phyloP scores from a whole-genome alignment of 2,797 vertebrate species.

The Chelonia mydas region DNA sequence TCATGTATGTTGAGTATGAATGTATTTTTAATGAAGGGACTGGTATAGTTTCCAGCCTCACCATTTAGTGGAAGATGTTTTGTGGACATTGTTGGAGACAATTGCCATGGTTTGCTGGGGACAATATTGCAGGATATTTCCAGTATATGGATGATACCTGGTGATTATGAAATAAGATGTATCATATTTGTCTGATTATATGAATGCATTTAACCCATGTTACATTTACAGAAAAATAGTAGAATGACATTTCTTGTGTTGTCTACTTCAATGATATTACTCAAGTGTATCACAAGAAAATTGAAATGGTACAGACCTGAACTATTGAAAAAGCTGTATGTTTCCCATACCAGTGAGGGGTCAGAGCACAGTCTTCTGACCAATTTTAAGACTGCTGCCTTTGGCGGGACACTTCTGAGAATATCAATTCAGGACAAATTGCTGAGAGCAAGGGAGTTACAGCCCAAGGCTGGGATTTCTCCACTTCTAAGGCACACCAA shows the following conservation, averaged over 20 bases:
- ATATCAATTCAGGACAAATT: no score
- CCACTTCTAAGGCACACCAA: no score
- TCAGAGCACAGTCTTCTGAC: background rate
- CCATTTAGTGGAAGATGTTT: background rate
- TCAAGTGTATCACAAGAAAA: background rate
- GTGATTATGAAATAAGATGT: background rate
- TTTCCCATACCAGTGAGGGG: background rate
- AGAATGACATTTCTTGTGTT: constrained; percentile 7
- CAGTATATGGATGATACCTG: background rate
- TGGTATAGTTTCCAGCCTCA: background rate
- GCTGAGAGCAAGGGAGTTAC: no score
- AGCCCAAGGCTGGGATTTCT: no score
- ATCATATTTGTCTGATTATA: background rate
- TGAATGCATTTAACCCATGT: background rate
- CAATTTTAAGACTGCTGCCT: no score
- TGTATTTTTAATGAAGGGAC: background rate
- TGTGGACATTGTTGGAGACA: background rate
- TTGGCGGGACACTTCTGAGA: no score
- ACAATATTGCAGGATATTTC: background rate
- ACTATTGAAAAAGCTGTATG: background rate
- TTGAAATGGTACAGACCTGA: background rate
- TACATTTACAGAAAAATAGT: background rate
- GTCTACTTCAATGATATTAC: background rate
- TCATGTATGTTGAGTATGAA: background rate
- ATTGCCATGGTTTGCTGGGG: background rate